A percentile compares a stretch with the other conserved stretches of the same genome.
These are phyloP conservation scores for Peromyscus eremicus DNA, from an alignment of 2,797 vertebrate species.

Conservation along the genomic window DNA sequence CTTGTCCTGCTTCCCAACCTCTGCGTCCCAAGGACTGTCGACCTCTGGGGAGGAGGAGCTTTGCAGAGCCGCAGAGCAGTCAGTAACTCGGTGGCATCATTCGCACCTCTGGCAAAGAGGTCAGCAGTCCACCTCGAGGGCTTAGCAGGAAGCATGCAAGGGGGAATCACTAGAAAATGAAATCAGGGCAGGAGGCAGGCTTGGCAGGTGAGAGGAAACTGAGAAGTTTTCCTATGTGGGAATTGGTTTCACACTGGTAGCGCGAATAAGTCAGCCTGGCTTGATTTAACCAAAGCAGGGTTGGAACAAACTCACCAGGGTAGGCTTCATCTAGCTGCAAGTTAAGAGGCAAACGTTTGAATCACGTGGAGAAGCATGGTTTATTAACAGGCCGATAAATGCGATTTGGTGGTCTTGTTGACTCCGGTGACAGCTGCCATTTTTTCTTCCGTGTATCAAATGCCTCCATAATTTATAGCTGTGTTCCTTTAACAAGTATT, in stretches of 20 bases:
- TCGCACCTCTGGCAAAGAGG: constrained; percentile 74
- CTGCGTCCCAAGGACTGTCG: constrained; percentile 34
- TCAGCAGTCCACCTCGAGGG: constrained; percentile 67
- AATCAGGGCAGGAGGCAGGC: constrained; percentile 39
- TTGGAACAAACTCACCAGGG: background rate
- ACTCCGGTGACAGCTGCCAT: background rate
- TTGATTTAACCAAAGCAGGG: constrained; percentile 26
- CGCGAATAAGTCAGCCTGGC: constrained; percentile 36
- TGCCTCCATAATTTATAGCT: background rate
- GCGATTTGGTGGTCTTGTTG: background rate
- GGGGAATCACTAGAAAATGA: background rate
- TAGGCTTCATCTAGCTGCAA: background rate
- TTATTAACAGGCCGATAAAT: background rate
- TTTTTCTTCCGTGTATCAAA: constrained; percentile 36
- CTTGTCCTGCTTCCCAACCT: constrained; percentile 64
- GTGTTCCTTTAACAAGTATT: background rate
- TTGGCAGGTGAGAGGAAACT: constrained; percentile 15
- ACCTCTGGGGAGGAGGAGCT: constrained; percentile 78
- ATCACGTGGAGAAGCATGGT: background rate
- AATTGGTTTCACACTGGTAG: constrained; percentile 45
- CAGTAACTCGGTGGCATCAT: constrained; percentile 51
- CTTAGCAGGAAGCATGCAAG: constrained; percentile 25
- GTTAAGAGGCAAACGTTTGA: background rate
- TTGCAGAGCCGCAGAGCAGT: constrained; percentile 67
- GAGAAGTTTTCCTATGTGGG: constrained; percentile 48